Base-by-base conservation (phyloP, 1,140 invertebrate species). In the Zaprionus davidi region DNA sequence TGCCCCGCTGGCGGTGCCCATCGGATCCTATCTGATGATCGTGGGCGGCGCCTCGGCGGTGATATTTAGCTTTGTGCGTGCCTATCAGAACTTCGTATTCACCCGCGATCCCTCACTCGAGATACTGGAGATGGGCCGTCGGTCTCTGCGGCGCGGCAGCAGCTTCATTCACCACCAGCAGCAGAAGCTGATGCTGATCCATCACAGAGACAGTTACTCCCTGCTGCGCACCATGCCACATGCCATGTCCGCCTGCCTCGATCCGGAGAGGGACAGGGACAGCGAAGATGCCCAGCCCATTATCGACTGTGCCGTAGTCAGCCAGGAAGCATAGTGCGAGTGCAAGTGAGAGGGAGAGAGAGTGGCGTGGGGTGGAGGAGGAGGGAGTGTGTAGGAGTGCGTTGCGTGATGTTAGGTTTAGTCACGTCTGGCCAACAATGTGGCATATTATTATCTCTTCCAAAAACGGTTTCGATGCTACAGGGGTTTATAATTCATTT, bases 21-120 rank as follows among this genome's bases (percentile, higher is more conserved):
- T 96, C 12, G 92, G 96, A 55, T 95, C 95, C 0, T 97, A 97
- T 82, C 94, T 96, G 34, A 94, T 95, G 80, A 96, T 97, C 81
- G 91, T 95, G 72, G 92, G 95, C 76, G 96, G 97, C 3, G 91
- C 95, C 6, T 93, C 94, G 57, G 93, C 95, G 12, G 93, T 97
- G 7, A 92, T 95, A 1, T 94, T 94, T 0, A 94, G 96, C 9
- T 95, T 97, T 72, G 93, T 97, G 6, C 95, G 95, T 82, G 94
- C 95, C 0, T 97, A 97, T 91, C 96, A 96, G 81, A 96, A 95
- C 71, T 94, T 96, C 2, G 94, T 97, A 0, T 95, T 97, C 65
- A 95, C 95, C 0, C 94, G 95, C 76, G 95, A 95, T 67, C 92
- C 92, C 22, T 94, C 94, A 5, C 91, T 95, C 12, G 96, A 97